Base-by-base conservation (phyloP, 2,888 invertebrate genomes). In the Allygus modestus region DNA sequence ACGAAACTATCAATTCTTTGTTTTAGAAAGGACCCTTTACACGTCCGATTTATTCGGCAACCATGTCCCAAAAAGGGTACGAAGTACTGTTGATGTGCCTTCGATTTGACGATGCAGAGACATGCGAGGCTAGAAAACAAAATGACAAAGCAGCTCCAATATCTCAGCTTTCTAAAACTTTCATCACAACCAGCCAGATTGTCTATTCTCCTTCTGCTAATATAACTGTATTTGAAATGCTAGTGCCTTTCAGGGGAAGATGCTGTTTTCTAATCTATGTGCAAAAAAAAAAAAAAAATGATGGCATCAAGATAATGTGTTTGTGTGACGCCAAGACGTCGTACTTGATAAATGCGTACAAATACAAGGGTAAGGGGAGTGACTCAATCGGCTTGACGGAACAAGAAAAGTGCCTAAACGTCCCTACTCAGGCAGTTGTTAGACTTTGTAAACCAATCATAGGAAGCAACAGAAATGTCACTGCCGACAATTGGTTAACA, bases 401-500 rank as follows among this genome's bases (percentile, higher is more conserved):
- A 81, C 82, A 85, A 51, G 88, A 88, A 86, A 88, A 87, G 61
- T 88, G 88, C 83, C 86, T 88, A 15, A 75, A 79, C 20, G 87
- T 87, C 71, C 88, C 89, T 33, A 88, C 88, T 1, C 89, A 89
- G 71, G 82, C 88, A 31, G 87, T 89, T 15, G 77, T 89, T 85
- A 84, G 88, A 17, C 79, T 89, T 15, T 73, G 86, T 37, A 86
- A 88, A 84, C 86, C 87, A 58, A 85, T 89, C 84, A 79, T 86
- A 79, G 86, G 88, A 23, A 89, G 87, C 20, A 88, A 89, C 75
- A 84, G 88, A 54, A 89, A 89, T 84, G 86, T 89, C 7, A 89
- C 88, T 17, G 87, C 87, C 12, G 89, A 89, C 73, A 89, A 89
- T 85, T 89, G 89, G 88, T 89, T 89, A 86, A 85, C 88, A 28